Evolutionary conservation across 2,888 invertebrate genomes (phyloP).

Genomic region (Epirrhoe tristata): DNA sequence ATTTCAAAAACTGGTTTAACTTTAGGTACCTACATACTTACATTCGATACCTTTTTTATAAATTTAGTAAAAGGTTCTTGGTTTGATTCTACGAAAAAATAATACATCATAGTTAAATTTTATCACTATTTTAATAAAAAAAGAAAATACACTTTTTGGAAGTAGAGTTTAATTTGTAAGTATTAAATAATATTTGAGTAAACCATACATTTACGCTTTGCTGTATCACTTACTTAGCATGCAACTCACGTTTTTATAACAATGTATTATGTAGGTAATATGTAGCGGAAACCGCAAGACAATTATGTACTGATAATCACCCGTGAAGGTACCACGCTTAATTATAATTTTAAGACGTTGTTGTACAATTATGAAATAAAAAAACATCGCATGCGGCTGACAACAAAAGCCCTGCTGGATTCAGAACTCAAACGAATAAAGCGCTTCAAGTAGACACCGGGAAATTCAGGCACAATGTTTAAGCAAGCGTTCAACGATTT

Average conservation of each 20-base stretch:
- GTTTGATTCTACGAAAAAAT: too few relatives aligned
- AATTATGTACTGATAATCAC: constrained; percentile 54
- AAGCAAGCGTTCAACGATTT: constrained; percentile 16
- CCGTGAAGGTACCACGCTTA: constrained; percentile 47
- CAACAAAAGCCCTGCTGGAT: constrained; percentile 10
- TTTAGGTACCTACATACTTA: too few relatives aligned
- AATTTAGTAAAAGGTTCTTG: too few relatives aligned
- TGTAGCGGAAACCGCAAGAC: constrained; percentile 53
- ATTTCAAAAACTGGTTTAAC: neutral
- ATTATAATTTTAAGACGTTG: constrained; percentile 43
- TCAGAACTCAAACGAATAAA: constrained; percentile 7
- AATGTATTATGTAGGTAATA: constrained; percentile 49
- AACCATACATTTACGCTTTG: constrained; percentile 10
- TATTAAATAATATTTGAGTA: neutral
- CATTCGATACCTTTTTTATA: too few relatives aligned
- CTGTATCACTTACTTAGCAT: constrained; percentile 50
- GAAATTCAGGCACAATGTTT: constrained; percentile 5
- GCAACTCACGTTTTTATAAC: constrained; percentile 54
- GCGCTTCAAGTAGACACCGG: neutral
- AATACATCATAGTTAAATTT: too few relatives aligned
- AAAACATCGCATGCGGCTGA: constrained; percentile 25
- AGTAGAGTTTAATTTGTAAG: too few relatives aligned
- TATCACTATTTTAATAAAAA: too few relatives aligned
- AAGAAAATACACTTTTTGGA: too few relatives aligned
- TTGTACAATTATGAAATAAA: constrained; percentile 31